phyloP scores from a whole-genome alignment of 2,113 vertebrate species.

The Mastomys natalensis region DNA sequence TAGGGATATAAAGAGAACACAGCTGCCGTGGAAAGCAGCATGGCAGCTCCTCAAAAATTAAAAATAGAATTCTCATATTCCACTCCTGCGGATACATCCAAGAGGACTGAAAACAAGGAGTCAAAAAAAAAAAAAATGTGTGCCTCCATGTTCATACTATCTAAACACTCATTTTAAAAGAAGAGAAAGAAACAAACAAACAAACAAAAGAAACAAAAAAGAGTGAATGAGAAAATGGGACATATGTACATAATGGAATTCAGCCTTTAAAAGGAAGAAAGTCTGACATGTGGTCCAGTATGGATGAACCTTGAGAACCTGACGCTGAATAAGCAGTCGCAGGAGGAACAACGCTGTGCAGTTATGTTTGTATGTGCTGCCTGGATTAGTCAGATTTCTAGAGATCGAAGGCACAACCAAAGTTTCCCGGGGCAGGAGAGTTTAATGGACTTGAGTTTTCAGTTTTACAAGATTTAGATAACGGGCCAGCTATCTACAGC shows the following conservation, averaged over 20 bases:
- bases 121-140: constrained; percentile 17
- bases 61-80: constrained; percentile 45
- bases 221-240: neutral
- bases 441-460: neutral
- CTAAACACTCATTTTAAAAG: neutral
- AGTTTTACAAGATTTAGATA: constrained; percentile 2
- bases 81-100: neutral
- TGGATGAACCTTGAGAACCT: neutral
- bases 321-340: neutral
- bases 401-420: neutral
- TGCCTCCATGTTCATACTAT: neutral
- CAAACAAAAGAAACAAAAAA: accelerated
- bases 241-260: neutral
- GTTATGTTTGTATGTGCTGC: neutral
- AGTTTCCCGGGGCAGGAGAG: neutral
- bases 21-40: neutral
- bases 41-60: neutral
- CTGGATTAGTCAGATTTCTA: neutral
- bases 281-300: neutral
- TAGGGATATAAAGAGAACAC: neutral
- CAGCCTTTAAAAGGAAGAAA: neutral
- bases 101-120: neutral
- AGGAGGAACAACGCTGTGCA: neutral
- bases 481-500: neutral
- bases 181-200: neutral